These are phyloP conservation scores for Tetragnatha montana DNA, from an alignment of 2,888 invertebrate species.

Conservation along the genomic window DNA sequence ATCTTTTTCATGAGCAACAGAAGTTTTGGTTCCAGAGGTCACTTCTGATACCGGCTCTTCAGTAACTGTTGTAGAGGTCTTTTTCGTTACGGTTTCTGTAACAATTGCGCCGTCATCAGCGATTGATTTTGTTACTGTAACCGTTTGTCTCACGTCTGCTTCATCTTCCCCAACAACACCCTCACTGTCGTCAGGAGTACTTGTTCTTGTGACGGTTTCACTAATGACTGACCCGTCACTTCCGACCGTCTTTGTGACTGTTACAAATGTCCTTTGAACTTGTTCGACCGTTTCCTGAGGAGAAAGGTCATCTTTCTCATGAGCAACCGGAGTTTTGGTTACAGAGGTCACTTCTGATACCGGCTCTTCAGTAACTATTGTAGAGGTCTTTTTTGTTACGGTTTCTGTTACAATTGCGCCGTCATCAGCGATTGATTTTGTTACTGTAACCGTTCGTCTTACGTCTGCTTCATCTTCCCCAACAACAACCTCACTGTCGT, in stretches of 20 bases:
- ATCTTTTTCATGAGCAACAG: neutral
- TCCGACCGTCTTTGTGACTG: neutral
- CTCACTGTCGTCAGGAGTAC: neutral
- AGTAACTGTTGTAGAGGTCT: neutral
- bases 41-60: neutral
- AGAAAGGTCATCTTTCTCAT: neutral
- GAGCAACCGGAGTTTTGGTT: neutral
- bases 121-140: neutral
- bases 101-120: neutral
- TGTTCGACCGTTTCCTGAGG: neutral
- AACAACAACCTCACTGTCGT: too few species aligned
- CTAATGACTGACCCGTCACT: neutral
- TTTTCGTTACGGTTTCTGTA: neutral
- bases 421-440: too few species aligned
- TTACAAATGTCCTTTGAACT: neutral
- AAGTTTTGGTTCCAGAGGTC: neutral
- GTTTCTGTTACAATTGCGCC: too few species aligned
- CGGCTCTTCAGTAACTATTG: neutral
- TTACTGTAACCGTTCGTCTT: too few species aligned
- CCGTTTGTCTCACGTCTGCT: neutral
- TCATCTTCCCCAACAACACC: neutral
- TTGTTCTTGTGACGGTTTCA: neutral
- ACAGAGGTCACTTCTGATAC: neutral
- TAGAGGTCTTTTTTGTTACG: neutral
- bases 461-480: too few species aligned